These are phyloP conservation scores for Syndactyla subalaris DNA, from an alignment of 2,797 vertebrate genomes.

Conservation along the genomic window DNA sequence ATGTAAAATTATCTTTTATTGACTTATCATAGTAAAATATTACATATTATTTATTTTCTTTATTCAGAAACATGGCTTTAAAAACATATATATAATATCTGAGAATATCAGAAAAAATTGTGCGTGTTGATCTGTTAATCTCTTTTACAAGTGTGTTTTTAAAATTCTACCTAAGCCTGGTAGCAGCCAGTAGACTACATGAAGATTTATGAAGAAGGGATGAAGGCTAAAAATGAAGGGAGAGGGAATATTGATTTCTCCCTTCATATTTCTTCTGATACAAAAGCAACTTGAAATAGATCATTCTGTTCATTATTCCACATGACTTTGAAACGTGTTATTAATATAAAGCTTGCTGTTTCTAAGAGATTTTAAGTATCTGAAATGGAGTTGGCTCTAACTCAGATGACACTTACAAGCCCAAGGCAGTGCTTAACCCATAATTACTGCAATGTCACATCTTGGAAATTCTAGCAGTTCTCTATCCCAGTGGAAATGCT, in stretches of 20 bases:
- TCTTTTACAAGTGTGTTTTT: background rate
- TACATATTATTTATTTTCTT: background rate
- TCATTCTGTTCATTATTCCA: conserved; percentile 25
- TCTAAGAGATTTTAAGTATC: conserved; percentile 76
- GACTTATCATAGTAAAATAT: background rate
- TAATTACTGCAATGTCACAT: conserved; percentile 91
- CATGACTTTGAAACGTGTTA: conserved; percentile 45
- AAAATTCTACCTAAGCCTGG: background rate
- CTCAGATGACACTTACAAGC: conserved; percentile 84
- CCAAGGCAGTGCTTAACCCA: conserved; percentile 95
- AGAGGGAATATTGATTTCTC: background rate
- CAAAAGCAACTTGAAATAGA: background rate
- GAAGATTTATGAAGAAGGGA: background rate
- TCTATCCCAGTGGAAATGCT: conserved; percentile 86
- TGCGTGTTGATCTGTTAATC: background rate
- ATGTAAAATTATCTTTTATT: background rate
- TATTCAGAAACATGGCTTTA: background rate
- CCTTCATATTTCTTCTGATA: background rate
- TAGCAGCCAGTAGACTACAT: background rate
- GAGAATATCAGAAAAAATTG: background rate
- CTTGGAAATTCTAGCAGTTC: conserved; percentile 89
- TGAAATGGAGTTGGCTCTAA: conserved; percentile 83
- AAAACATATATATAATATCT: background rate
- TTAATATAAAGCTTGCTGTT: conserved; percentile 53
- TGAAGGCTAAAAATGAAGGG: conserved; percentile 3